These are phyloP conservation scores for Aspidiotus destructor DNA, from an alignment of 2,888 invertebrate species.

Conservation along the genomic window DNA sequence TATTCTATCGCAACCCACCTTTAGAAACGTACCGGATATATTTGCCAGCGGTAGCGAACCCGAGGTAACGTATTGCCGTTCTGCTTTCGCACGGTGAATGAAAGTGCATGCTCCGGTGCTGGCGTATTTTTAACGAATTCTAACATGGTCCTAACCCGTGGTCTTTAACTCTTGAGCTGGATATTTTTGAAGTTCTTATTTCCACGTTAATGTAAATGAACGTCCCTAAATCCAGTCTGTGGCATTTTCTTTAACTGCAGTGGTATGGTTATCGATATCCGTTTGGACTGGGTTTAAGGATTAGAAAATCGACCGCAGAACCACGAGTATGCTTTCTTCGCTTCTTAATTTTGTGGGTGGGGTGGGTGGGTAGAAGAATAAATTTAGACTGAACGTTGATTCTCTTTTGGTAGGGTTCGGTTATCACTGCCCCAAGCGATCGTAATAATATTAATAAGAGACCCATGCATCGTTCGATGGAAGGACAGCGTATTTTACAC, in stretches of 20 bases:
- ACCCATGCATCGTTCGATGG: slow-evolving; percentile 38
- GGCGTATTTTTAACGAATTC: background rate
- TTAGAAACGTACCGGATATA: slow-evolving; percentile 67
- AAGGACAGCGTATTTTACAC: slow-evolving; percentile 46
- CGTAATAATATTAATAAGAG: slow-evolving; percentile 31
- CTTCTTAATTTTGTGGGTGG: background rate
- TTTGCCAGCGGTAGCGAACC: slow-evolving; percentile 70
- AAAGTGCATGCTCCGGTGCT: background rate
- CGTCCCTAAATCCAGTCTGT: slow-evolving; percentile 5
- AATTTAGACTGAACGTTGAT: background rate
- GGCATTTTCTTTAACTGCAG: slow-evolving; percentile 11
- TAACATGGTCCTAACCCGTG: too few relatives aligned
- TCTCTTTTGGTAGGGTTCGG: slow-evolving; percentile 42
- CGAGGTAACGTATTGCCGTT: slow-evolving; percentile 45
- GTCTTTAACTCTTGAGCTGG: too few relatives aligned
- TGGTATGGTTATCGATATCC: background rate
- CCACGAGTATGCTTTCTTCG: background rate
- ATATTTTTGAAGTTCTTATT: too few relatives aligned
- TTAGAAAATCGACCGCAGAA: background rate
- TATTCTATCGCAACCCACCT: slow-evolving; percentile 45
- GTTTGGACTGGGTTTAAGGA: slow-evolving; percentile 1
- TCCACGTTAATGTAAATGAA: background rate
- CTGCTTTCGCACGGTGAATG: too few relatives aligned
- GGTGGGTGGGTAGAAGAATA: too few relatives aligned
- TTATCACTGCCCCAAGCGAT: slow-evolving; percentile 56